A percentile compares a stretch with the other conserved stretches of the same genome.
Evolutionary conservation across 2,113 vertebrate genomes (phyloP).

Genomic region (Toxotes jaculatrix): DNA sequence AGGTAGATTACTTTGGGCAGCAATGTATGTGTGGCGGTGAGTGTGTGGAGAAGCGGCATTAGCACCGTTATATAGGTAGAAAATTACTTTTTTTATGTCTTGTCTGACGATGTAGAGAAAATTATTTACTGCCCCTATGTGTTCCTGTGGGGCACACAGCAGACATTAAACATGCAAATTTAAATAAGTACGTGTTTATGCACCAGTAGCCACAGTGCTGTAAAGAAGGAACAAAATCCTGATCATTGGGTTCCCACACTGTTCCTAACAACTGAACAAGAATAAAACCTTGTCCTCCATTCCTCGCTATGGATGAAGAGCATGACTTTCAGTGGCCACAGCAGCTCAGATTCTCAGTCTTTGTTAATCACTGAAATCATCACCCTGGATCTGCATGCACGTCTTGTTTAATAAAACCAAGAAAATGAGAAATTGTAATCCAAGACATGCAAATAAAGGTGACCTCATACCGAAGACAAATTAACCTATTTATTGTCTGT

Average conservation of each 20-base stretch:
- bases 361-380: conserved; percentile 25
- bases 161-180: conserved; percentile 48
- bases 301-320: too few relatives aligned
- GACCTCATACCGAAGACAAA: conserved; percentile 23
- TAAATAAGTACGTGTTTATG: conserved; percentile 36
- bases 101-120: conserved; percentile 23
- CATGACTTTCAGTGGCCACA: not conserved
- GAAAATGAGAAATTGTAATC: conserved; percentile 28
- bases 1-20: not conserved
- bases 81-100: conserved; percentile 38
- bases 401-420: conserved; percentile 23
- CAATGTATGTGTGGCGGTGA: not conserved
- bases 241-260: not conserved
- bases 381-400: not conserved
- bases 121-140: conserved; percentile 30
- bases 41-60: not conserved
- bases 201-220: not conserved
- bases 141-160: conserved; percentile 4
- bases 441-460: conserved; percentile 20
- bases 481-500: conserved; percentile 19
- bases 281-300: not conserved
- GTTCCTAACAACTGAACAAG: not conserved
- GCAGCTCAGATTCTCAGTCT: not conserved
- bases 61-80: conserved; percentile 12
- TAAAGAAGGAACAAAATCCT: not conserved